Base-by-base conservation (phyloP, 2,113 vertebrate genomes). In the Pagrus major region DNA sequence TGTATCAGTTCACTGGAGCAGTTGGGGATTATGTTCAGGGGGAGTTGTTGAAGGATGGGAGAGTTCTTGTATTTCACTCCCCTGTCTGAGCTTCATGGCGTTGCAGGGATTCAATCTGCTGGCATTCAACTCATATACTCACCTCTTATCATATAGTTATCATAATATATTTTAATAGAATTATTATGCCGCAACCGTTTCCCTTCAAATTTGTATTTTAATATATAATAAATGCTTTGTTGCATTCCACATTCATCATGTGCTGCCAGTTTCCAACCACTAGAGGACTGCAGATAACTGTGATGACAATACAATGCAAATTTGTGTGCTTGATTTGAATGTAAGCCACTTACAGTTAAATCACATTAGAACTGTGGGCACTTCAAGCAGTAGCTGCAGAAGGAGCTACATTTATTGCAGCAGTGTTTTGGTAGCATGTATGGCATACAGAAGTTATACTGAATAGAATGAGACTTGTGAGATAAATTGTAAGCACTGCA, bases 241-340 rank as follows among this genome's bases (percentile, higher is more conserved):
- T 33, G 2, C 14, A 44, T 44, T 52, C 14, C 20, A 59, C 49
- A 27, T 15, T 6, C 29, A 9, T 27, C 21, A 14, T 86, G 89
- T 29, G 61, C 12, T 78, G 35, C 23, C 54, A 47, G 23, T n/a
- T 35, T 66, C 33, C 21, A 59, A 29, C 83, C 85, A 82, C 89
- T 84, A 86, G 87, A 87, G 85, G 89, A 56, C 78, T 81, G 71
- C 55, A 86, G 51, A 71, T 56, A 51, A 55, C 77, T 55, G 49
- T 54, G 41, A 27, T 67, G 52, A 33, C 20, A 42, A 20, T 42
- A 0, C 11, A 21, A 67, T 27, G 46, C 63, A 67, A n/a, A 61
- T 59, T 1, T 21, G 14, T 44, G 31, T 29, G 52, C 16, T 56
- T 37, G 18, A 64, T 64, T 68, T 37, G 6, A 59, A 75, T 41